phyloP scores from a whole-genome alignment of 2,888 invertebrate species.

The Phortica okadai region DNA sequence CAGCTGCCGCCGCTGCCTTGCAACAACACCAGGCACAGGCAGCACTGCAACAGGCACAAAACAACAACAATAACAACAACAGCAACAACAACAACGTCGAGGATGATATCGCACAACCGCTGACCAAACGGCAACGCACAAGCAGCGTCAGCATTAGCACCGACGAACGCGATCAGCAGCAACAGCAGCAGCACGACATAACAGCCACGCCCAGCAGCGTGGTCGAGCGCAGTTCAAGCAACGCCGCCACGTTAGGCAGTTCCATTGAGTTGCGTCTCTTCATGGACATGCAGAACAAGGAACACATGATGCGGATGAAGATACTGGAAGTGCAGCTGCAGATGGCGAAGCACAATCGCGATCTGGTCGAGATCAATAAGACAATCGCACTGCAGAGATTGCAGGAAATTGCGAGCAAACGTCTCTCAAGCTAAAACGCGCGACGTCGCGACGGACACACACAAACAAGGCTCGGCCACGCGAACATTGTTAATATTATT shows the following conservation, averaged over 20 bases:
- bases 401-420: conserved; percentile 76
- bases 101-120: conserved; percentile 59
- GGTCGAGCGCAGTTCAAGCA: conserved; percentile 53
- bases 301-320: conserved; percentile 76
- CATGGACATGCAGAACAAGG: conserved; percentile 76
- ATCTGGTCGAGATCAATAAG: conserved; percentile 81
- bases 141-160: conserved; percentile 57
- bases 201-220: conserved; percentile 35
- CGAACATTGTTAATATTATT: conserved; percentile 9
- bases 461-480: neutral
- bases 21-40: conserved; percentile 68
- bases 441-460: neutral
- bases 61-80: conserved; percentile 52
- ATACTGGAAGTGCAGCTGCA: conserved; percentile 76
- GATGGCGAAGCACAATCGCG: conserved; percentile 77
- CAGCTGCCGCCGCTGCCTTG: conserved; percentile 72
- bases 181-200: conserved; percentile 33
- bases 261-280: conserved; percentile 69
- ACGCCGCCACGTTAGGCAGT: conserved; percentile 7
- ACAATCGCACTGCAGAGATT: conserved; percentile 80
- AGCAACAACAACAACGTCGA: conserved; percentile 61
- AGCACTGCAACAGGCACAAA: conserved; percentile 61
- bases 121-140: conserved; percentile 68
- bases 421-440: conserved; percentile 68
- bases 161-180: conserved; percentile 57